Conservation (phyloP, 2,797 vertebrate genomes). For the Danio choprae region DNA sequence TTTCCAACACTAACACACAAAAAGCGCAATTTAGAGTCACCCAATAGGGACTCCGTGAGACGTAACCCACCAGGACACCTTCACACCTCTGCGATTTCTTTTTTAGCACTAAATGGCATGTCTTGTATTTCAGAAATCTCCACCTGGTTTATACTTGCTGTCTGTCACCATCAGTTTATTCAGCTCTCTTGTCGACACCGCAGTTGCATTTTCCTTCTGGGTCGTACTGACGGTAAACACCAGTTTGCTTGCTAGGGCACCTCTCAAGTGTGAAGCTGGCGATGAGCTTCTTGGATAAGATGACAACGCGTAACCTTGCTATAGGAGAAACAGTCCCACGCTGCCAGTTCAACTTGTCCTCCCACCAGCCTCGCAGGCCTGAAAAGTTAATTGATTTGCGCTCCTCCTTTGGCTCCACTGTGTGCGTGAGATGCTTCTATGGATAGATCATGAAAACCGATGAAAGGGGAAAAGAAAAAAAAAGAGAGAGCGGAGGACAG, state of each 20-base stretch:
- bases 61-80: slow-evolving; percentile 37
- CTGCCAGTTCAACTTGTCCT: slow-evolving; percentile 18
- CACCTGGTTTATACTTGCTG: background rate
- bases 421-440: slow-evolving; percentile 50
- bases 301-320: slow-evolving; percentile 27
- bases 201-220: slow-evolving; percentile 20
- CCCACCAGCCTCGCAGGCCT: slow-evolving; percentile 50
- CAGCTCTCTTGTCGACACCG: slow-evolving; percentile 42
- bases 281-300: slow-evolving; percentile 38
- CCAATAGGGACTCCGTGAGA: slow-evolving; percentile 27
- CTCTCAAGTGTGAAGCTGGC: slow-evolving; percentile 47
- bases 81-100: slow-evolving; percentile 25
- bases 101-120: slow-evolving; percentile 24
- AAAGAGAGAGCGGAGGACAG: background rate
- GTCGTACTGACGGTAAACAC: slow-evolving; percentile 50
- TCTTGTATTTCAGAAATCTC: slow-evolving; percentile 32
- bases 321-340: slow-evolving; percentile 31
- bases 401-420: slow-evolving; percentile 15
- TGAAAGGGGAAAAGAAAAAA: background rate
- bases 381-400: slow-evolving; percentile 57
- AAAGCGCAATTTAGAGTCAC: slow-evolving; percentile 29
- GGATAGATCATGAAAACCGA: slow-evolving; percentile 10
- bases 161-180: slow-evolving; percentile 1
- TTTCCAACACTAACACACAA: slow-evolving; percentile 27
- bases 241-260: slow-evolving; percentile 28